Evolutionary conservation across 2,888 invertebrate genomes (phyloP).

Genomic region (Oasisia sp.): DNA sequence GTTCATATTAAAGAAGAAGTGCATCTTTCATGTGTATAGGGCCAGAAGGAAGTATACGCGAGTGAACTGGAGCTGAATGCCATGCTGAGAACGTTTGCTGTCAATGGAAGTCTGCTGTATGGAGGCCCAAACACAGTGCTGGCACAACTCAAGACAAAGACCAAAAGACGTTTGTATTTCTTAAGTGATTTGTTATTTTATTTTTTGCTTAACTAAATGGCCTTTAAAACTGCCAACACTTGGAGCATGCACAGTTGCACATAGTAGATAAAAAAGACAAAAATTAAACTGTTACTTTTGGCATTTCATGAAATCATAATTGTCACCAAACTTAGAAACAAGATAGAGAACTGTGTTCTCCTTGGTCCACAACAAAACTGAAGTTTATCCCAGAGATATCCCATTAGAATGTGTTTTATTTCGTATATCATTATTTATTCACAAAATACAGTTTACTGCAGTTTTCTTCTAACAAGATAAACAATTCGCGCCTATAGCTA

Average conservation of each 20-base stretch:
- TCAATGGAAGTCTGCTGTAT: slow-evolving; percentile 61
- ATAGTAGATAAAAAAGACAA: neutral
- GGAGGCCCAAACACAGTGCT: slow-evolving; percentile 65
- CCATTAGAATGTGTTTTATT: too few relatives aligned
- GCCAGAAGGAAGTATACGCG: slow-evolving; percentile 57
- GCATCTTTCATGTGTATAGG: slow-evolving; percentile 30
- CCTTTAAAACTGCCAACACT: neutral
- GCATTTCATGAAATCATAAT: neutral
- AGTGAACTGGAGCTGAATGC: slow-evolving; percentile 64
- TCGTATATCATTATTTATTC: too few relatives aligned
- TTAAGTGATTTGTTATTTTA: neutral
- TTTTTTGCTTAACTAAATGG: neutral
- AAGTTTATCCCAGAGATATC: too few relatives aligned
- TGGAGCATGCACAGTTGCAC: too few relatives aligned
- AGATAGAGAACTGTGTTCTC: neutral
- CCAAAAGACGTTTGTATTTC: slow-evolving; percentile 54
- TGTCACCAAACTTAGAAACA: neutral
- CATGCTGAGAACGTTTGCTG: slow-evolving; percentile 62
- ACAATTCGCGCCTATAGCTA: too few relatives aligned
- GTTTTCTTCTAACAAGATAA: too few relatives aligned
- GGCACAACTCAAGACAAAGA: slow-evolving; percentile 60
- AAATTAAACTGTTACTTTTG: neutral
- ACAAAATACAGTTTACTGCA: too few relatives aligned
- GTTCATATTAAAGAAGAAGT: too few relatives aligned
- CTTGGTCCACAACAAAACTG: too few relatives aligned